Conservation (phyloP, 1,140 invertebrate genomes). For the Cotesia glomerata region DNA sequence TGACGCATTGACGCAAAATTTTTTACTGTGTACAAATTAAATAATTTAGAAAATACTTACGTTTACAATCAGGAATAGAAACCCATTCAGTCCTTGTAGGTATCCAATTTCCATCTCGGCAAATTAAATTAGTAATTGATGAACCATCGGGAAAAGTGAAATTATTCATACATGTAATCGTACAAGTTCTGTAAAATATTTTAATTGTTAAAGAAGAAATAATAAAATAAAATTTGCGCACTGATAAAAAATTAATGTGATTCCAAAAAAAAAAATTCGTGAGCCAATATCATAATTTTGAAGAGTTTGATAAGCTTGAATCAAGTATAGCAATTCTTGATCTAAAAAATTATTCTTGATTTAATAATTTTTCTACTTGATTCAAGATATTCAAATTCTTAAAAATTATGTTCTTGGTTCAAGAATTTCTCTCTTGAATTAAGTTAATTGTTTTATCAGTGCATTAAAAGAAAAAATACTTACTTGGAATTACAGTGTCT, state of each 20-base stretch:
- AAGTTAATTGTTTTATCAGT: too few species aligned
- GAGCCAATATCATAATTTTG: neutral
- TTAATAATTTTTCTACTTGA: too few species aligned
- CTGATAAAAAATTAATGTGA: neutral
- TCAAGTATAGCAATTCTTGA: too few species aligned
- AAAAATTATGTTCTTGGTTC: too few species aligned
- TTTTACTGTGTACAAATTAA: too few species aligned
- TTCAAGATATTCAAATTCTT: too few species aligned
- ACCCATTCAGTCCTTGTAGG: constrained; percentile 67
- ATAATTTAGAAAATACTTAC: constrained; percentile 54
- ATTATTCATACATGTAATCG: constrained; percentile 67
- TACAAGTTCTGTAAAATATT: constrained; percentile 54
- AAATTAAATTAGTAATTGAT: constrained; percentile 67
- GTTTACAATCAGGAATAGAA: constrained; percentile 70
- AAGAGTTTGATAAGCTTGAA: too few species aligned
- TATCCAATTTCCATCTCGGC: constrained; percentile 71
- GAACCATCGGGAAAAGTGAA: constrained; percentile 74
- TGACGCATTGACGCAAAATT: too few species aligned
- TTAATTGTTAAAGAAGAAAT: neutral
- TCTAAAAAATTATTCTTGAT: too few species aligned
- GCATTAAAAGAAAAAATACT: constrained; percentile 44
- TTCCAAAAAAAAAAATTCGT: too few species aligned
- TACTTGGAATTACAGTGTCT: constrained; percentile 71
- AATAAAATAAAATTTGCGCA: neutral
- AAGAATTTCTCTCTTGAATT: too few species aligned